These are phyloP conservation scores for Ptychobarbus kaznakovi DNA, from an alignment of 2,797 vertebrate genomes.

Conservation along the genomic window DNA sequence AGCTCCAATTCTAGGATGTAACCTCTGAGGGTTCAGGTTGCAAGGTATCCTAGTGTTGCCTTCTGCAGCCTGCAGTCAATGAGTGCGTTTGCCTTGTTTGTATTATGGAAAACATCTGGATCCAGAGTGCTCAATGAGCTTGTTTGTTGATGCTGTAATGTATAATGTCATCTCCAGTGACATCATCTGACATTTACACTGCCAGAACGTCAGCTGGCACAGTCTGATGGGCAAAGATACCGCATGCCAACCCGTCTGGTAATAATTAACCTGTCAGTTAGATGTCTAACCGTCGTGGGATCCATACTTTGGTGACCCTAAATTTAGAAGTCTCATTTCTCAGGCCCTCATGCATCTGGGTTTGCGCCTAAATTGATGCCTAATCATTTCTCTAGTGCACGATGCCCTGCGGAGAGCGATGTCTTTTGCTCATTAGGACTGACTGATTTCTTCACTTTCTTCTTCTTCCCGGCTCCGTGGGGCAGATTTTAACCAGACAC, in stretches of 20 bases:
- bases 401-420: constrained; percentile 13
- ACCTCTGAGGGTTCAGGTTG: constrained; percentile 34
- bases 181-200: constrained; percentile 8
- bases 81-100: background rate
- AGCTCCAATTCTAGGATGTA: constrained; percentile 32
- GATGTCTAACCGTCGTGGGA: background rate
- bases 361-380: background rate
- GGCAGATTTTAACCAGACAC: constrained; percentile 34
- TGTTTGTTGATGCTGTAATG: constrained; percentile 1
- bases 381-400: background rate
- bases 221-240: background rate
- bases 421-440: constrained; percentile 33
- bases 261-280: constrained; percentile 22
- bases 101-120: constrained; percentile 24
- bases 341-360: constrained; percentile 20
- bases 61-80: constrained; percentile 1
- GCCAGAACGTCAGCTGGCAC: background rate
- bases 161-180: constrained; percentile 13
- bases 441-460: constrained; percentile 11
- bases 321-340: constrained; percentile 6
- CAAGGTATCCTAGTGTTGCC: constrained; percentile 11
- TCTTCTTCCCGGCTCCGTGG: background rate
- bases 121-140: background rate
- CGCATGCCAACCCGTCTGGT: background rate
- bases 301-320: constrained; percentile 18